phyloP scores from a whole-genome alignment of 1,140 invertebrate genomes.

The Amphibalanus amphitrite region DNA sequence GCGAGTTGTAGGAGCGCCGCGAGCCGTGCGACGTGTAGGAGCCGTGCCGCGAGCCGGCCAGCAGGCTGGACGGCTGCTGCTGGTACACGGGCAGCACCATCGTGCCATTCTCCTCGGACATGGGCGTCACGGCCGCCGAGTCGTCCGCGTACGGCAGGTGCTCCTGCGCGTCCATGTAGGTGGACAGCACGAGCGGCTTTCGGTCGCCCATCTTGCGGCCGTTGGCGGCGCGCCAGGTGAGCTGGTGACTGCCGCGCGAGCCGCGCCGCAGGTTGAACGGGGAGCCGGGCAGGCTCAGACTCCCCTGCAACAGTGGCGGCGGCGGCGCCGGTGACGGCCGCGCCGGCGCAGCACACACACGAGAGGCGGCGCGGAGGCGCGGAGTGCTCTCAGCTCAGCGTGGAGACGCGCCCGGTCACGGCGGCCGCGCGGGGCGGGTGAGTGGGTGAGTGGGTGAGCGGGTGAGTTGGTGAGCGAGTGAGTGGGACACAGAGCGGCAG shows the following conservation, averaged over 20 bases:
- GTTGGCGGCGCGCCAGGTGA: constrained; percentile 61
- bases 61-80: constrained; percentile 18
- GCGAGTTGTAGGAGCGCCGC: constrained; percentile 77
- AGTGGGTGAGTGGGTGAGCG: no score
- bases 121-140: constrained; percentile 90
- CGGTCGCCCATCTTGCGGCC: constrained; percentile 53
- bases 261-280: constrained; percentile 80
- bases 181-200: constrained; percentile 82
- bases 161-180: constrained; percentile 78
- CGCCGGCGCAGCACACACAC: no score
- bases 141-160: constrained; percentile 94
- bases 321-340: neutral
- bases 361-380: neutral
- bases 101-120: constrained; percentile 92
- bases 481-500: neutral
- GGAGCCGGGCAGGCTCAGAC: constrained; percentile 86
- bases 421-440: constrained; percentile 1
- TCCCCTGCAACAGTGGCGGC: constrained; percentile 44
- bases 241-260: constrained; percentile 78
- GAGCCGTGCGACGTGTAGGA: constrained; percentile 88
- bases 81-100: constrained; percentile 73
- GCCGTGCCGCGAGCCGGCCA: constrained; percentile 54
- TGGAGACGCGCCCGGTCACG: neutral
- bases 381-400: neutral
- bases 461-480: no score